Evolutionary conservation across 1,140 invertebrate genomes (phyloP), one percentile per base, ranked within the genome.

Genomic region (Drosophila ficusphila): DNA sequence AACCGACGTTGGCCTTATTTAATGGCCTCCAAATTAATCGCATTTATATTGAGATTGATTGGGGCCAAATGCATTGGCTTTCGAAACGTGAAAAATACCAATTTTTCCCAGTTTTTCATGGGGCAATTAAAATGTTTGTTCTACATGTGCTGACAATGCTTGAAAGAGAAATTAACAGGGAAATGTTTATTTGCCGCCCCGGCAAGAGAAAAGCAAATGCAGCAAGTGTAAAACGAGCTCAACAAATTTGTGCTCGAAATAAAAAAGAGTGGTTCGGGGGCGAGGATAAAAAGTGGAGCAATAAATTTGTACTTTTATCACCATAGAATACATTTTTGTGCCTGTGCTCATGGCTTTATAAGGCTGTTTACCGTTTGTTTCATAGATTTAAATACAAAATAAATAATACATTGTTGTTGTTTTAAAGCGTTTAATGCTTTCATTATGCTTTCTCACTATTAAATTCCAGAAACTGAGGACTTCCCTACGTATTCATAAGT

Each of bases 31-130:
- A 79, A 85, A 86, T 85, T 76, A 85, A 76, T 86, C 58, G 72
- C 61, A 57, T 69, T 69, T 65, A 46, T 48, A 85, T 81, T 81
- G 76, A 85, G 67, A 86, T 74, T 85, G 76, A 86, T 79, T 51
- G 54, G 33, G 34, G 9, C 6, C 11, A 33, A 76, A 46, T 38
- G 21, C 27, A 27, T 47, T 36, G 14, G 12, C 33, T 16, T 57
- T 19, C 14, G 53, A 16, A 21, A n/a, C 8, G 54, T 1, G 11
- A 8, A 25, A 34, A 34, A 29, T 58, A 16, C 21, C 21, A 29
- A 39, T 68, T 42, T 70, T 38, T 23, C 34, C 31, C 29, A 39
- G 53, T 67, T 36, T 52, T 53, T 39, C 29, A 42, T 61, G 23
- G 21, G 29, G 51, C 76, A 79, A 85, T 83, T 83, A 76, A 83